Evolutionary conservation across 2,888 invertebrate genomes (phyloP).

Genomic region (Drosophila borealis): DNA sequence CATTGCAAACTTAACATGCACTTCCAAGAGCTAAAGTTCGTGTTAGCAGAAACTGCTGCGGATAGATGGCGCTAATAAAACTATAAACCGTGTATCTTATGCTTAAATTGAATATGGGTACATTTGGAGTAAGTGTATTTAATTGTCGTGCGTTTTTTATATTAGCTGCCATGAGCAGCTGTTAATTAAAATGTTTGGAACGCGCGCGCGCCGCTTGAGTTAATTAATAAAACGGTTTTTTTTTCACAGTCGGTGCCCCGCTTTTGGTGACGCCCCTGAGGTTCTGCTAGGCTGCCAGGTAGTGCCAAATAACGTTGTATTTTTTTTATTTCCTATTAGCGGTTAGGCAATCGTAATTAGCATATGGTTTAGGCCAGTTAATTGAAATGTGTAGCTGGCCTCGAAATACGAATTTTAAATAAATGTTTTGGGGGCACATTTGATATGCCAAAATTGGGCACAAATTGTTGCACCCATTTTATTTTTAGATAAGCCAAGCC

Average conservation of each 20-base stretch:
- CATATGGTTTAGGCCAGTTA: slow-evolving; percentile 26
- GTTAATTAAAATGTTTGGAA: slow-evolving; percentile 65
- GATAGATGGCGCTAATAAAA: slow-evolving; percentile 5
- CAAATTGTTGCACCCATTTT: slow-evolving; percentile 5
- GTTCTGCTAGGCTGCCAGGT: slow-evolving; percentile 12
- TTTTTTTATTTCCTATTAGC: slow-evolving; percentile 5
- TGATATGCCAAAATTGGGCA: not conserved
- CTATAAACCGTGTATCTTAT: not conserved
- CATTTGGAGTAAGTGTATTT: slow-evolving; percentile 14
- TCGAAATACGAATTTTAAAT: too few relatives aligned
- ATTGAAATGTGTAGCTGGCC: slow-evolving; percentile 31
- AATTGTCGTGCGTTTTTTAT: not conserved
- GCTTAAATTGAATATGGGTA: not conserved
- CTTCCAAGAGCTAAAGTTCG: not conserved
- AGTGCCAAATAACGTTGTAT: slow-evolving; percentile 5
- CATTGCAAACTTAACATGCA: not conserved
- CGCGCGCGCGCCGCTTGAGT: slow-evolving; percentile 53
- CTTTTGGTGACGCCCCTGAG: slow-evolving; percentile 1
- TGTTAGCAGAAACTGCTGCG: not conserved
- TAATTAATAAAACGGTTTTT: slow-evolving; percentile 59
- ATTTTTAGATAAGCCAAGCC: slow-evolving; percentile 40
- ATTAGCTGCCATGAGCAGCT: slow-evolving; percentile 21
- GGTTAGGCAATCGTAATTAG: slow-evolving; percentile 22
- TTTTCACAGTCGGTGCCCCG: slow-evolving; percentile 15
- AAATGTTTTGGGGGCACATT: not conserved